Conservation (phyloP, 2,797 vertebrate species). For the Leptodactylus fallax region DNA sequence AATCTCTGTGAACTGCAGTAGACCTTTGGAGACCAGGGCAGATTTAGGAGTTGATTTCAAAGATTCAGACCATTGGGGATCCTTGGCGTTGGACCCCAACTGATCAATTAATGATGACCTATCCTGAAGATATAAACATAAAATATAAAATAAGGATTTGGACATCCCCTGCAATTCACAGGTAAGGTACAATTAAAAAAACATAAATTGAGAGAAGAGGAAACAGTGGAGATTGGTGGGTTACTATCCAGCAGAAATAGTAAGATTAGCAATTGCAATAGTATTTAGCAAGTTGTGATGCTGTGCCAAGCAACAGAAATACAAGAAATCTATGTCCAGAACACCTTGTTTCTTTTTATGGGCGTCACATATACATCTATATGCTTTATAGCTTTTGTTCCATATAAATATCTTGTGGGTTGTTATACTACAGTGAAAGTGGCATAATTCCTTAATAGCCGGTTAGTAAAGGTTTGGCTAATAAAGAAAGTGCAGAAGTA, state of each 20-base stretch:
- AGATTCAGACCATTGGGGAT: no score
- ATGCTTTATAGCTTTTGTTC: constrained; percentile 49
- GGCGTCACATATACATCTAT: constrained; percentile 5
- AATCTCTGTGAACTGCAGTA: no score
- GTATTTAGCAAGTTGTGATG: not conserved
- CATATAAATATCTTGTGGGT: constrained; percentile 13
- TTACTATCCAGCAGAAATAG: not conserved
- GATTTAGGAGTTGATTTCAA: no score
- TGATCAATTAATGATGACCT: no score
- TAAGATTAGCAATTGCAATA: constrained; percentile 18
- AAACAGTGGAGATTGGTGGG: no score
- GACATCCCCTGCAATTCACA: no score
- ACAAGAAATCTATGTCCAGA: constrained; percentile 41
- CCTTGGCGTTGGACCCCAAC: no score
- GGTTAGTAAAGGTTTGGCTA: constrained; percentile 22
- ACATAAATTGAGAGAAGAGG: no score
- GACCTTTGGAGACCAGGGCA: no score
- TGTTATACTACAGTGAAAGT: not conserved
- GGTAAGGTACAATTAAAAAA: no score
- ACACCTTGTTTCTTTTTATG: constrained; percentile 33
- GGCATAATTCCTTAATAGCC: constrained; percentile 35
- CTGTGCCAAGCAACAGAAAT: constrained; percentile 2
- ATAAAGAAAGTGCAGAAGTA: constrained; percentile 4
- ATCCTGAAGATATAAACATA: no score
- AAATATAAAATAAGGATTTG: no score